Evolutionary conservation across 1,140 invertebrate species (phyloP).

Genomic region (Chlorops oryzae): DNA sequence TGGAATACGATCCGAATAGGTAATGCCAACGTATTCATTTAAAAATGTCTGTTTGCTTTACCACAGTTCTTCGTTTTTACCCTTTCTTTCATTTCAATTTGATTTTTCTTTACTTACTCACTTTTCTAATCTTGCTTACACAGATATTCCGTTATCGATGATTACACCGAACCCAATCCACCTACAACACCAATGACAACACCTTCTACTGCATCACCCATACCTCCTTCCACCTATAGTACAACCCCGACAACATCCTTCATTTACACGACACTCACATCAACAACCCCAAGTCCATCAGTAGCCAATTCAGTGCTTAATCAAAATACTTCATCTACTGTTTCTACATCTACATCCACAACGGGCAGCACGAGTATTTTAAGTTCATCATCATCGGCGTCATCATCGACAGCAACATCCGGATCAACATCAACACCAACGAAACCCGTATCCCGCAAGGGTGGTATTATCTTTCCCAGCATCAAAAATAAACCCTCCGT

Average conservation of each 20-base stretch:
- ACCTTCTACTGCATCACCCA: too few species aligned
- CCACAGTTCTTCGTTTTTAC: not conserved
- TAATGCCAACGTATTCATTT: too few species aligned
- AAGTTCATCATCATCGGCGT: slow-evolving; percentile 39
- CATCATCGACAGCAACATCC: slow-evolving; percentile 16
- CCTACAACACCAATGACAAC: slow-evolving; percentile 31
- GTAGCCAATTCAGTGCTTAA: slow-evolving; percentile 37
- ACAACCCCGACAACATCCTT: too few species aligned
- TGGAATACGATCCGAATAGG: slow-evolving; percentile 67
- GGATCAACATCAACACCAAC: slow-evolving; percentile 19
- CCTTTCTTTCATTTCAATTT: slow-evolving; percentile 8
- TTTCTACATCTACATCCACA: slow-evolving; percentile 19
- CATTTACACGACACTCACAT: slow-evolving; percentile 18
- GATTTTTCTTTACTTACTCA: too few species aligned
- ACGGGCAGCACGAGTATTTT: slow-evolving; percentile 27
- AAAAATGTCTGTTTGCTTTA: not conserved
- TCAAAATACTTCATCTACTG: slow-evolving; percentile 27
- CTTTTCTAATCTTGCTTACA: not conserved
- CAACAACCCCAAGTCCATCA: slow-evolving; percentile 30
- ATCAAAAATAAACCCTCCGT: slow-evolving; percentile 83
- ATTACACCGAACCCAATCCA: slow-evolving; percentile 37
- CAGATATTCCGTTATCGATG: slow-evolving; percentile 37
- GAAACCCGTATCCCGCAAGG: slow-evolving; percentile 53
- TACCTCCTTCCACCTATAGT: too few species aligned
- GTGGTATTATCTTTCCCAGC: slow-evolving; percentile 80